Evolutionary conservation across 2,797 vertebrate species (phyloP), one percentile per base, ranked within the genome.

Genomic region (Pagetopsis macropterus): DNA sequence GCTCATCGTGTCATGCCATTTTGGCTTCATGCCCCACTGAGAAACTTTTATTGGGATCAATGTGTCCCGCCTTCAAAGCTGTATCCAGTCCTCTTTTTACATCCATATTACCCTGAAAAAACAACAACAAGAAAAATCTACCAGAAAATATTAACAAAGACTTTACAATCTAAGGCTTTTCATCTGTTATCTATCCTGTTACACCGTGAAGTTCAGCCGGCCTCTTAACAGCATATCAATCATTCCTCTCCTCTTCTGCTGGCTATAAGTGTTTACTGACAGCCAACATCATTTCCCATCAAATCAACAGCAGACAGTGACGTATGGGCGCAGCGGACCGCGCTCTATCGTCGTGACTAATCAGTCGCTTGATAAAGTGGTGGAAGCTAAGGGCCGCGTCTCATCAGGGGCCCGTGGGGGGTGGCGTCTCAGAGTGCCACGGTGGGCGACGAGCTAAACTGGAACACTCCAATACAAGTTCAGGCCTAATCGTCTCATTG

Each of bases 401-500:
- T 56, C 69, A 49, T 75, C 54, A 0, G 49, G 73, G 61, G 78
- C 75, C 46, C 63, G 33, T 75, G 63, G 83, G 82, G 76, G 82
- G 76, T 44, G 78, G 79, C 40, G 43, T 81, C 82, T 85, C 78
- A 2, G 58, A 79, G 76, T 84, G 76, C 70, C 8, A 13, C 66
- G n/a, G 70, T 70, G 86, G 86, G 87, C 65, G 76, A 78, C 13
- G 72, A 70, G 76, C 67, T 70, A 79, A 83, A 85, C 81, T 82
- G 81, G 81, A 89, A 86, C 87, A 66, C 89, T 81, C 84, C 84
- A 61, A 92, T 85, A 92, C 88, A 89, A 90, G 89, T 92, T 92
- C 72, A 75, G 77, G 84, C 82, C 88, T 94, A 93, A 94, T 94
- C 87, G 87, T 81, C 78, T 88, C 88, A 91, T 92, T 92, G 91